Percentiles rank a stretch among this genome's conserved stretches.
Evolutionary conservation across 53 echinoderm and acorn worm genomes (phyloP).

Genomic region (Stichopus horrens): DNA sequence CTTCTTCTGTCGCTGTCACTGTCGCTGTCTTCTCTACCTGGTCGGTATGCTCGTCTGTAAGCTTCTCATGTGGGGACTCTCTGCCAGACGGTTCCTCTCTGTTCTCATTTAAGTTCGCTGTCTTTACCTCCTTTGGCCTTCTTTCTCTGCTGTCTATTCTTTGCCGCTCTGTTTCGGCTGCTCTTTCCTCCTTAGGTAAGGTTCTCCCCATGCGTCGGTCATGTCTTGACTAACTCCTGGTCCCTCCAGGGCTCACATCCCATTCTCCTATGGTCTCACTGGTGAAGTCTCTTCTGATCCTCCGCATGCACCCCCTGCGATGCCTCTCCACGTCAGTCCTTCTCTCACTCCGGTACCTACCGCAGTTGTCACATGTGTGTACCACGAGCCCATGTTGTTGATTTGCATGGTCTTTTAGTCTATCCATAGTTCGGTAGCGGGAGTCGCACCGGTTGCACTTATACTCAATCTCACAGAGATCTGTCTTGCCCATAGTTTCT

Average conservation of each 20-base stretch:
- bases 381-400: background rate
- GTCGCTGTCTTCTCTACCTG: no score
- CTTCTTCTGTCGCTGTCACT: no score
- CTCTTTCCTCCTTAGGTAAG: no score
- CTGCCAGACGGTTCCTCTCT: no score
- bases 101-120: no score
- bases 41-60: no score
- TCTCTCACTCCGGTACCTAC: background rate
- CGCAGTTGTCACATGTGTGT: background rate
- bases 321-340: background rate
- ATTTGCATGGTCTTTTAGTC: background rate
- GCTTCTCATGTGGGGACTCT: no score
- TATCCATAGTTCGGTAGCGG: background rate
- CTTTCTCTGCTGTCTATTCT: no score
- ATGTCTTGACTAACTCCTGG: background rate
- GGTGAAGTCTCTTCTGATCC: background rate
- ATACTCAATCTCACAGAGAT: background rate
- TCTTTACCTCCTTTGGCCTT: no score
- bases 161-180: no score
- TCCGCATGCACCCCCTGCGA: background rate
- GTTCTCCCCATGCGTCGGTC: no score
- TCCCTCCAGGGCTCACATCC: slow-evolving; percentile 13
- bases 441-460: background rate
- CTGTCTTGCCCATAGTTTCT: background rate
- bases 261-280: slow-evolving; percentile 6